A percentile compares a stretch with the other conserved stretches of the same genome.
Evolutionary conservation across 2,113 vertebrate species (phyloP).

Genomic region (Strix aluco): DNA sequence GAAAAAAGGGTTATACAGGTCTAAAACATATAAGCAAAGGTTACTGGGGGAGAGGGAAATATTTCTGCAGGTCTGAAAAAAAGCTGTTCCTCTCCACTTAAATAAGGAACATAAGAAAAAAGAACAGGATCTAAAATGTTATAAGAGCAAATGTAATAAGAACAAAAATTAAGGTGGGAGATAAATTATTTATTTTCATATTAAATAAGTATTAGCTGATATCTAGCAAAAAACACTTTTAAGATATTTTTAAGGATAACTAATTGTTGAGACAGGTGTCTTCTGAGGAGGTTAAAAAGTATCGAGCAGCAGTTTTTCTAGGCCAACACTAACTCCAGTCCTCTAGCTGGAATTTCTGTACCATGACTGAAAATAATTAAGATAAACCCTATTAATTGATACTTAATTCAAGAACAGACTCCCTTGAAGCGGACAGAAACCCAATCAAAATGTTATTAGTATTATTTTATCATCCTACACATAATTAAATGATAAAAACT

Average conservation of each 20-base stretch:
- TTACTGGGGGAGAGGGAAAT: neutral
- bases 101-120: neutral
- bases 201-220: neutral
- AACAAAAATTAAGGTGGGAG: neutral
- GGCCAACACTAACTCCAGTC: neutral
- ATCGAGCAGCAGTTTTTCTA: neutral
- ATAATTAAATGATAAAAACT: neutral
- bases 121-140: neutral
- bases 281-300: neutral
- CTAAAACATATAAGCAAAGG: neutral
- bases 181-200: neutral
- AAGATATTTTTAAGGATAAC: neutral
- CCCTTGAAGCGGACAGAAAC: neutral
- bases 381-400: neutral
- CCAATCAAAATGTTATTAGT: neutral
- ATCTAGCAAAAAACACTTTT: neutral
- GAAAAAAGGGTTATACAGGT: neutral
- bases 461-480: neutral
- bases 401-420: neutral
- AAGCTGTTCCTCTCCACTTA: neutral
- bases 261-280: neutral
- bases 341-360: neutral
- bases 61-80: neutral
- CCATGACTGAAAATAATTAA: neutral
- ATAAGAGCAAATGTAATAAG: neutral